Conservation (phyloP, 2,113 vertebrate species). For the Oreamnos americanus region DNA sequence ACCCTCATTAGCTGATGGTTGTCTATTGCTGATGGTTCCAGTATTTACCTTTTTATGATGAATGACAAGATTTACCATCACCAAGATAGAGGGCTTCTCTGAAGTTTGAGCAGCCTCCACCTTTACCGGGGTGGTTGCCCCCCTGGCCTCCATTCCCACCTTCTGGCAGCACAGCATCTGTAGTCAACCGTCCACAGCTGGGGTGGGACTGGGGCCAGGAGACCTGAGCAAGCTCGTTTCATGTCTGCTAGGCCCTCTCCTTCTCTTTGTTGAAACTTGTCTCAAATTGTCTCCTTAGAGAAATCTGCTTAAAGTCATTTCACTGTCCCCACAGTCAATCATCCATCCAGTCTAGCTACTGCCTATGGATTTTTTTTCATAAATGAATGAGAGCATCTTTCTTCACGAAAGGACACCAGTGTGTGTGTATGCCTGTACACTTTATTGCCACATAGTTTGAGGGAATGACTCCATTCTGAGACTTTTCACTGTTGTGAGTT, state of each 20-base stretch:
- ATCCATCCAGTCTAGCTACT: neutral
- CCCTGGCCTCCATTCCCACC: neutral
- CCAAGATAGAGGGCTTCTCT: neutral
- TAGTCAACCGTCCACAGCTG: neutral
- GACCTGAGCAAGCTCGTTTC: neutral
- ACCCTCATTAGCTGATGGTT: neutral
- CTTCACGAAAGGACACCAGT: neutral
- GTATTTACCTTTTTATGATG: constrained; percentile 17
- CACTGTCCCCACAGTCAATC: neutral
- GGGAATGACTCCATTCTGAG: neutral
- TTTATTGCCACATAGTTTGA: neutral
- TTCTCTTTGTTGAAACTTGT: neutral
- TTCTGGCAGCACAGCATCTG: neutral
- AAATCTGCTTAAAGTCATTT: neutral
- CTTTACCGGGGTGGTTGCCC: neutral
- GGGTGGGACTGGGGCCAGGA: neutral
- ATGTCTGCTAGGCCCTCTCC: neutral
- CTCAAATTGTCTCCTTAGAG: neutral
- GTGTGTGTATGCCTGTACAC: neutral
- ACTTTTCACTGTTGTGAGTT: neutral
- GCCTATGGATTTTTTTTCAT: neutral
- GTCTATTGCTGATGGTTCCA: neutral
- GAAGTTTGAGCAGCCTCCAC: neutral
- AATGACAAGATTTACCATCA: neutral
- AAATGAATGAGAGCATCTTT: neutral